Evolutionary conservation across 2,113 vertebrate species (phyloP).

Genomic region (Ammodytes marinus): DNA sequence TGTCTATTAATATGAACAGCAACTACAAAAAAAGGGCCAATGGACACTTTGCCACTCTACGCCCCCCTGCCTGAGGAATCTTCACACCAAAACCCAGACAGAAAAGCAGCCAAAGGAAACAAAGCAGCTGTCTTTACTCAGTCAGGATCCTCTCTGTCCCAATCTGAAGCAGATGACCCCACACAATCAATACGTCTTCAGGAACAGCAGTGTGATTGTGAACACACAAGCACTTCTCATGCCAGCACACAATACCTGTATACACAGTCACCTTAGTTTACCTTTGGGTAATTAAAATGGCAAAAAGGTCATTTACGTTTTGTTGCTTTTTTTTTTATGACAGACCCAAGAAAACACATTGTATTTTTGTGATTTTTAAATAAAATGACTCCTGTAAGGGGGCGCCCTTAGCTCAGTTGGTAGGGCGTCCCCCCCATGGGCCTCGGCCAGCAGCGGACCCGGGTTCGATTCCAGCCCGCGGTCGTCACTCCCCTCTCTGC

Average conservation of each 20-base stretch:
- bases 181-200: conserved; percentile 56
- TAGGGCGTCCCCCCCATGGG: no score
- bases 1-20: conserved; percentile 70
- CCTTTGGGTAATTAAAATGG: neutral
- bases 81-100: conserved; percentile 27
- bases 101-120: conserved; percentile 46
- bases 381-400: no score
- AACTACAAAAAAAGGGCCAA: conserved; percentile 40
- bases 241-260: conserved; percentile 31
- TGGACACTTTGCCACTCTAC: conserved; percentile 6
- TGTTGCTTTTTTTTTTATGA: neutral
- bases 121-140: conserved; percentile 44
- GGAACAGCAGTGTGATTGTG: conserved; percentile 38
- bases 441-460: no score
- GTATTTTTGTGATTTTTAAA: no score
- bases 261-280: conserved; percentile 3
- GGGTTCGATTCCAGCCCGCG: no score
- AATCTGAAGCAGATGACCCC: conserved; percentile 38
- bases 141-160: conserved; percentile 50
- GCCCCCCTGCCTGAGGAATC: conserved; percentile 38
- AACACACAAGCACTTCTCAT: conserved; percentile 42
- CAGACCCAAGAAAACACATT: neutral
- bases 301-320: neutral
- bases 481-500: no score
- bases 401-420: no score